Conservation (phyloP, 1,140 invertebrate genomes). For the Drosophila subobscura region DNA sequence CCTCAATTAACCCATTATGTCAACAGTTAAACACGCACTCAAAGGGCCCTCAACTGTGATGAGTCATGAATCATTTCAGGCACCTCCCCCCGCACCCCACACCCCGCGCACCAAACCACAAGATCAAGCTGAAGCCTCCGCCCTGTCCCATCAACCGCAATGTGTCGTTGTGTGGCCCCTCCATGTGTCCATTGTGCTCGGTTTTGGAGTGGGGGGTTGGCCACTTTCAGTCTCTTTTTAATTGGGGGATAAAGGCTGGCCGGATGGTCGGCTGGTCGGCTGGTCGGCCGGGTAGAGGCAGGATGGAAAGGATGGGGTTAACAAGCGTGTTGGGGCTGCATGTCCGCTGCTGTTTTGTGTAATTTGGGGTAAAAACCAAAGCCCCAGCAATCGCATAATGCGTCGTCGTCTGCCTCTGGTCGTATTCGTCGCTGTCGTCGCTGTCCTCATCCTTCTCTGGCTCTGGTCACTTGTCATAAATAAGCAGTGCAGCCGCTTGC, state of each 20-base stretch:
- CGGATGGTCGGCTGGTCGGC: neutral
- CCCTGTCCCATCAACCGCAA: neutral
- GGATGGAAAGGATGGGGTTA: neutral
- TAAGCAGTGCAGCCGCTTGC: constrained; percentile 64
- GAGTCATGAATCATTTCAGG: constrained; percentile 15
- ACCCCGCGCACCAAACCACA: neutral
- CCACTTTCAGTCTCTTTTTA: constrained; percentile 42
- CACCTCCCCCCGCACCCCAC: too few species aligned
- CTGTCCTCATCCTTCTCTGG: neutral
- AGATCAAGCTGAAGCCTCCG: neutral
- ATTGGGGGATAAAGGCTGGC: constrained; percentile 49
- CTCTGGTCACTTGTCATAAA: constrained; percentile 70
- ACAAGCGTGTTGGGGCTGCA: constrained; percentile 45
- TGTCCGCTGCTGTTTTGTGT: constrained; percentile 66
- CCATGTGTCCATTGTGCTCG: neutral
- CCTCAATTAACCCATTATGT: constrained; percentile 18
- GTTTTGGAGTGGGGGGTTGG: neutral
- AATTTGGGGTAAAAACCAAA: constrained; percentile 65
- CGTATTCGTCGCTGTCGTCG: constrained; percentile 9
- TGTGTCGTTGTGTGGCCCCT: neutral
- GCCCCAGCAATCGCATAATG: constrained; percentile 69
- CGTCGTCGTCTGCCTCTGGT: constrained; percentile 36
- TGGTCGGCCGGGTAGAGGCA: neutral
- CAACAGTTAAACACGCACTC: neutral
- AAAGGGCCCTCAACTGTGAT: constrained; percentile 3